Evolutionary conservation across 2,888 invertebrate species (phyloP), one percentile per base, ranked within the genome.

Genomic region (Drosophila mayaguana): DNA sequence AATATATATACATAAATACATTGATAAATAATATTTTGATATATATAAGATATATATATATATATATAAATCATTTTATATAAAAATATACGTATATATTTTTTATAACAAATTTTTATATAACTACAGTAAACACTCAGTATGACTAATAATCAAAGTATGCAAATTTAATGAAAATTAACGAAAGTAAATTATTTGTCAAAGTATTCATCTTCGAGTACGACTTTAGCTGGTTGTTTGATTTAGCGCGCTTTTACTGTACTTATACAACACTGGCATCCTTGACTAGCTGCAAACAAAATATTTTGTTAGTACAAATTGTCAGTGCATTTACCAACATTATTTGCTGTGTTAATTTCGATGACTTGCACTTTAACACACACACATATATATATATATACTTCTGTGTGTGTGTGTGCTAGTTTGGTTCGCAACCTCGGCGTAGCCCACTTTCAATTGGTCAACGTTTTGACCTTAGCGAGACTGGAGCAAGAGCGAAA

Each of bases 371-470:
- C 59, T 75, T 67, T 53, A 60, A 36, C 56, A 71, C 63, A 65
- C 55, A 36, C 25, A 63, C 42, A 62, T 22, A 40, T 16, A 16
- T 36, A 36, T 14, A 14, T 7, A 0, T 62, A 16, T 38, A n/a
- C 14, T 16, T 75, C 53, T 69, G 66, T 63, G n/a, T 38, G 25
- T 36, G 38, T 75, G 57, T 78, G 72, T 77, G 73, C 82, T 70
- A 82, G 80, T 75, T 79, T 62, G 67, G 54, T 75, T 77, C 64
- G 69, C 67, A 85, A 80, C 80, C 83, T 88, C 86, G 80, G 38
- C 63, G 78, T 83, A 83, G 86, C 82, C 82, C 86, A 83, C 63
- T 86, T 86, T 70, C 38, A 54, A 62, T 59, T 48, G 51, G 22
- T 50, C 14, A 50, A 50, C 32, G 32, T 18, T 18, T 18, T 75